phyloP scores from a whole-genome alignment of 2,888 invertebrate species.

The Mythimna lalbum region DNA sequence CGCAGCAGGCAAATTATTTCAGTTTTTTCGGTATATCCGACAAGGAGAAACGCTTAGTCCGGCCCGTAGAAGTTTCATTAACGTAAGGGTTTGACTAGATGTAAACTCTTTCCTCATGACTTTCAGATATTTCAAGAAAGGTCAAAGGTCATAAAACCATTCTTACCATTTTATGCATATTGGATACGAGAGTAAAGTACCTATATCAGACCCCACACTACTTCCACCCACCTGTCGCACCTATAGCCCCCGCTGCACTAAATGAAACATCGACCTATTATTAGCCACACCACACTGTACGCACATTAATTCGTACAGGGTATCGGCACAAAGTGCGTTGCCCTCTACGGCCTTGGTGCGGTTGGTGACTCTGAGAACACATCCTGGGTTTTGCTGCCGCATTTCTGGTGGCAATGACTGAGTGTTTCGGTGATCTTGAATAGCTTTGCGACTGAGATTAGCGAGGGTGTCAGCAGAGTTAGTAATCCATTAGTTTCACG shows the following conservation, averaged over 20 bases:
- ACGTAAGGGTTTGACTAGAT: too few relatives aligned
- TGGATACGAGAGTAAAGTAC: not conserved
- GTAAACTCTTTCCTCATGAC: too few relatives aligned
- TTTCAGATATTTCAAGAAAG: too few relatives aligned
- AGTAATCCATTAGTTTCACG: not conserved
- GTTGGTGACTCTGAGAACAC: conserved; percentile 36
- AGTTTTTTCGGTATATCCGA: too few relatives aligned
- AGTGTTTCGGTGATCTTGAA: not conserved
- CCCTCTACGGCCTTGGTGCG: conserved; percentile 45
- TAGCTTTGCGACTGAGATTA: not conserved
- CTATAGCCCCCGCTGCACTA: conserved; percentile 18
- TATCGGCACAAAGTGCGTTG: conserved; percentile 51
- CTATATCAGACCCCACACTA: not conserved
- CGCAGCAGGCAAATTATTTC: too few relatives aligned
- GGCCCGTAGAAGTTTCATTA: too few relatives aligned
- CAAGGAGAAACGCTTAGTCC: too few relatives aligned
- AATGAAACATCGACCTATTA: conserved; percentile 30
- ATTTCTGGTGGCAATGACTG: conserved; percentile 16
- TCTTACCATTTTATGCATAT: too few relatives aligned
- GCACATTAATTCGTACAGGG: conserved; percentile 48
- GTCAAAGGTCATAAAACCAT: too few relatives aligned
- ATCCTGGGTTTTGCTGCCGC: conserved; percentile 32
- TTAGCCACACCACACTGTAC: conserved; percentile 23
- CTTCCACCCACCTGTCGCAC: conserved; percentile 11
- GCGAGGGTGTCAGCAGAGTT: not conserved